Base-by-base conservation (phyloP, 2,888 invertebrate genomes). In the Tetranychus truncatus region DNA sequence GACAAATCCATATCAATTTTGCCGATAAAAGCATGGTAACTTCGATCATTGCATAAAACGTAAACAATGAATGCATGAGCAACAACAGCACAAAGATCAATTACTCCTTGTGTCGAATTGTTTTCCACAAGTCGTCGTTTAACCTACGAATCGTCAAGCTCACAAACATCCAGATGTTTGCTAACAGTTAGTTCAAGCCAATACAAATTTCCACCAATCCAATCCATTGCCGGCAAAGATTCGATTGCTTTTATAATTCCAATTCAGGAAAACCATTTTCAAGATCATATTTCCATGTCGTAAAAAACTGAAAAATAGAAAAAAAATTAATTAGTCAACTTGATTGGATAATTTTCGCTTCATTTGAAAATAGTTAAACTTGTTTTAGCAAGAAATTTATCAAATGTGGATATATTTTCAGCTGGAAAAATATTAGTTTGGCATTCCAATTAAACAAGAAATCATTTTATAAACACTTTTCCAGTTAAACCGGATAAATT, bases 1-100 rank as follows among this genome's bases (percentile, higher is more conserved):
- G 90, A 89, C 0, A 97, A 97, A 81, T 99, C 96, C 93, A 99
- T 92, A 73, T 94, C 94, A 84, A 97, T 87, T 83, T 95, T 91
- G 18, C 92, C 97, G 78, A 99, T 95, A 83, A 92, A 97, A 0
- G 97, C 94, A 84, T 93, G 89, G 7, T 83, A 79, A 6, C 84
- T 84, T 97, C 97, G 99, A 6, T 96, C 96, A 1, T 95, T 92
- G 83, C 91, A 95, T 85, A 94, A 99, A 74, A 99, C 82, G 78
- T 83, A 85, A 2, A 96, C 96, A 74, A 88, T 91, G 66, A 92
- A 92, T 0, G 97, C 97, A 84, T 97, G 95, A 0, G 95, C 92
- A 4, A 90, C 92, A 74, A 99, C 87, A 0, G 96, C 96, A 80
- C 97, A 86, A 0, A 97, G 97, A 84, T 96, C 95, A 1, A 91